Conservation (phyloP, 2,797 vertebrate genomes). For the Pangasius djambal region DNA sequence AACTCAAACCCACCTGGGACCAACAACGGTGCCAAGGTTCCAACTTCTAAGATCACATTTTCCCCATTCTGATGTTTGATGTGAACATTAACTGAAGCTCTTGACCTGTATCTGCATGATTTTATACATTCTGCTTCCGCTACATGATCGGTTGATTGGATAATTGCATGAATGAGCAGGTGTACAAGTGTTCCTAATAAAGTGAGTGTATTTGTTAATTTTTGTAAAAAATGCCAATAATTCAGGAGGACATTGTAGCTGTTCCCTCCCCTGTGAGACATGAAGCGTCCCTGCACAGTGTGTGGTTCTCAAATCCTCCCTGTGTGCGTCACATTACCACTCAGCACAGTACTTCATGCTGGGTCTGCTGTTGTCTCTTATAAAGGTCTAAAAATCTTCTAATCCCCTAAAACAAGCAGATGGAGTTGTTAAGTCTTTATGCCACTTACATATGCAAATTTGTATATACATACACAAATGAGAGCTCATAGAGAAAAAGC, state of each 20-base stretch:
- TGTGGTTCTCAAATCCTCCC: slow-evolving; percentile 44
- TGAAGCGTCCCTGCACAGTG: slow-evolving; percentile 25
- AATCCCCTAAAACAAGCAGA: slow-evolving; percentile 10
- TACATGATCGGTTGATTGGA: neutral
- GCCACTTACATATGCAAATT: neutral
- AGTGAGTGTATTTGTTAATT: neutral
- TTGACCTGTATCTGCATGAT: neutral
- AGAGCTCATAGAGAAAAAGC: neutral
- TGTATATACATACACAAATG: neutral
- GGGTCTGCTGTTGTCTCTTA: slow-evolving; percentile 21
- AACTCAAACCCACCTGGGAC: neutral
- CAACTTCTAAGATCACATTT: neutral
- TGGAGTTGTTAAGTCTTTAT: slow-evolving; percentile 13
- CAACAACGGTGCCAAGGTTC: neutral
- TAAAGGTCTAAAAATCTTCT: slow-evolving; percentile 3
- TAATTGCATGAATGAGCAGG: neutral
- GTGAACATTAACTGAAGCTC: neutral
- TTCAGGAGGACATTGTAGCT: neutral
- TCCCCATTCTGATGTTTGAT: neutral
- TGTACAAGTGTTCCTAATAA: neutral
- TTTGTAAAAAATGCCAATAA: neutral
- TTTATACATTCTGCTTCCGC: neutral
- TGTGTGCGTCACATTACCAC: slow-evolving; percentile 14
- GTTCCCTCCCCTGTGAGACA: slow-evolving; percentile 11
- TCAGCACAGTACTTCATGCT: slow-evolving; percentile 29